Evolutionary conservation across 2,888 invertebrate genomes (phyloP), one percentile per base, ranked within the genome.

Genomic region (Cosmia pyralina): DNA sequence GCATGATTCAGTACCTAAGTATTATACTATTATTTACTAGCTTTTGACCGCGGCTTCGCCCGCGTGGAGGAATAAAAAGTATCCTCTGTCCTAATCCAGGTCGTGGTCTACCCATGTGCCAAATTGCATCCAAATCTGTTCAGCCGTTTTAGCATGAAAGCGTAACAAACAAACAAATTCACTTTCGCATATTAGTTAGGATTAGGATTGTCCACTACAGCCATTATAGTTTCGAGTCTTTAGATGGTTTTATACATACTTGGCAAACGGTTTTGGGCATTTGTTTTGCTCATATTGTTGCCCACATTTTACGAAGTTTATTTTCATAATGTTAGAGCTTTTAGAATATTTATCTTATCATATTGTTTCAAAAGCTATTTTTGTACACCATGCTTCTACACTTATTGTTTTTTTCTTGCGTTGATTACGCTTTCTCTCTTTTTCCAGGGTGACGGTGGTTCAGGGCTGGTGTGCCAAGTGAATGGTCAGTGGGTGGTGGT

Each of bases 391-490:
- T 28, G 8, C 4, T 53, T 53, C 11, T n/a, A 4, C 48, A 19
- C 0, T 7, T 34, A 8, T n/a, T 17, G n/a, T 2, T 28, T 13
- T n/a, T 28, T 72, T 44, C 0, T 17, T 2, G 52, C n/a, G n/a
- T n/a, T 52, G 4, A 11, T 52, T 52, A n/a, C 4, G 10, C n/a
- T n/a, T 13, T 52, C 22, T n/a, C 5, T 52, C 4, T 72, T 17
- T 10, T 69, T 80, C n/a, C 89, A 98, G 98, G 97, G 98, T 79
- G 98, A 98, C 82, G 98, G 98, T 8, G 98, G 98, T 10, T 97
- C 97, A 0, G 97, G 98, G 0, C 90, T 98, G 76, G 97, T 97
- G 41, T 98, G 98, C 87, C 94, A 95, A 85, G 92, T 94, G 63
- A 94, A 93, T 72, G 97, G 97, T 0, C 95, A 95, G 71, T 97